Percentiles rank a stretch among this genome's conserved stretches.
phyloP scores from a whole-genome alignment of 2,888 invertebrate species.

The Orchestes rusci region DNA sequence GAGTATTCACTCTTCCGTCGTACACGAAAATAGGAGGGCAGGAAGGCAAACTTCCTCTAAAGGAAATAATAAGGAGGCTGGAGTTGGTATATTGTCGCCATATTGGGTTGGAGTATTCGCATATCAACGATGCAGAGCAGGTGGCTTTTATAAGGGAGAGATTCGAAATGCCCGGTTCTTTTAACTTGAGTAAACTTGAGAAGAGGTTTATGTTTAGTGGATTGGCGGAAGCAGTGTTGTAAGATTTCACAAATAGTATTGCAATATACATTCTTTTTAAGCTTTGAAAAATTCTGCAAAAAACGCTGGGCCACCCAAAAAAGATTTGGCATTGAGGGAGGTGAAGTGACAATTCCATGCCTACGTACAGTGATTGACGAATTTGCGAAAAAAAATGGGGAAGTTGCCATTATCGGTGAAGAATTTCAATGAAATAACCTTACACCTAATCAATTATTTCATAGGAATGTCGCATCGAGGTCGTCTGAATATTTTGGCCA shows the following conservation, averaged over 20 bases:
- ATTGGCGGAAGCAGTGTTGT: constrained; percentile 67
- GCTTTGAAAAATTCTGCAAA: constrained; percentile 94
- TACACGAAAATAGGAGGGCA: constrained; percentile 95
- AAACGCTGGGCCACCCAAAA: constrained; percentile 99
- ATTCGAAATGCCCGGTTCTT: constrained; percentile 87
- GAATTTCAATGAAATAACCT: constrained; percentile 38
- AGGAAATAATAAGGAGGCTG: constrained; percentile 85
- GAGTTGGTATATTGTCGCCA: constrained; percentile 93
- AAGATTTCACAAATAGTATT: constrained; percentile 59
- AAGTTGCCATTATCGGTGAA: constrained; percentile 88
- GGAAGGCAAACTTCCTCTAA: constrained; percentile 77
- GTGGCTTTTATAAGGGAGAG: constrained; percentile 97
- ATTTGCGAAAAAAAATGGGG: constrained; percentile 88
- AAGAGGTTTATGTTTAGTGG: constrained; percentile 90
- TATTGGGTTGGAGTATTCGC: constrained; percentile 99
- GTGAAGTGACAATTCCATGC: constrained; percentile 96
- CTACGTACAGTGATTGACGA: constrained; percentile 97
- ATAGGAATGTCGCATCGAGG: constrained; percentile 73
- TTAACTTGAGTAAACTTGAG: constrained; percentile 78
- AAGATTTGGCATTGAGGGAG: constrained; percentile 96
- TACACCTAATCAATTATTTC: not conserved
- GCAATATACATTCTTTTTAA: constrained; percentile 52
- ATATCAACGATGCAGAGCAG: constrained; percentile 95
- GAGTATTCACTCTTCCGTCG: constrained; percentile 89
- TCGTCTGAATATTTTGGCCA: constrained; percentile 81